Evolutionary conservation across 1,140 invertebrate species (phyloP).

Genomic region (Drosophila littoralis): DNA sequence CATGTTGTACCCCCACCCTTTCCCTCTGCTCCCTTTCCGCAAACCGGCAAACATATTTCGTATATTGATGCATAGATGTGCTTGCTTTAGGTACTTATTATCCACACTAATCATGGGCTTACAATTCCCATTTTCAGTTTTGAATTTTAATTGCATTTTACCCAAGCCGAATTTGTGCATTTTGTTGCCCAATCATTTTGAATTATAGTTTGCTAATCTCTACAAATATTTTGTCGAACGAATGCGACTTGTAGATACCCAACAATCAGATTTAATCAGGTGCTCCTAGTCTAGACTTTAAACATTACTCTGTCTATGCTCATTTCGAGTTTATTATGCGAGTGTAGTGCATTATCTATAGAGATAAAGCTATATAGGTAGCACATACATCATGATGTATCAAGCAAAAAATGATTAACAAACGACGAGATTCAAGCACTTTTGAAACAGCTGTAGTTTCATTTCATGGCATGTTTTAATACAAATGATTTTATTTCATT

Average conservation of each 20-base stretch:
- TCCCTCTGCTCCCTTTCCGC: background rate
- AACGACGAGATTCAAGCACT: no score
- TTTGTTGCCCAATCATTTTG: constrained; percentile 7
- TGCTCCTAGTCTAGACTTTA: no score
- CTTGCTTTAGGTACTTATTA: constrained; percentile 8
- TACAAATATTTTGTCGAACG: no score
- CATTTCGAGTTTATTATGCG: no score
- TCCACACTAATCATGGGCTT: constrained; percentile 11
- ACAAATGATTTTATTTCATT: no score
- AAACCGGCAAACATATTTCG: background rate
- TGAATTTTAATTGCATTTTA: constrained; percentile 18
- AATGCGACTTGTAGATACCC: background rate
- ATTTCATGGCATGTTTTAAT: no score
- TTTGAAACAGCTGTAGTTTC: no score
- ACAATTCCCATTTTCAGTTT: constrained; percentile 11
- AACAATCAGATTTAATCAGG: background rate
- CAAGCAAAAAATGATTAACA: no score
- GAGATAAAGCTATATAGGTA: no score
- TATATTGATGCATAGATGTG: constrained; percentile 3
- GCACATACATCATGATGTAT: no score
- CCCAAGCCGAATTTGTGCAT: constrained; percentile 1
- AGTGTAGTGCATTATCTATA: no score
- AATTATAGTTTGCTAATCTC: constrained; percentile 4
- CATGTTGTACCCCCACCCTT: background rate
- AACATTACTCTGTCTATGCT: no score